phyloP scores from a whole-genome alignment of 2,797 vertebrate species.

The Cirrhinus mrigala region DNA sequence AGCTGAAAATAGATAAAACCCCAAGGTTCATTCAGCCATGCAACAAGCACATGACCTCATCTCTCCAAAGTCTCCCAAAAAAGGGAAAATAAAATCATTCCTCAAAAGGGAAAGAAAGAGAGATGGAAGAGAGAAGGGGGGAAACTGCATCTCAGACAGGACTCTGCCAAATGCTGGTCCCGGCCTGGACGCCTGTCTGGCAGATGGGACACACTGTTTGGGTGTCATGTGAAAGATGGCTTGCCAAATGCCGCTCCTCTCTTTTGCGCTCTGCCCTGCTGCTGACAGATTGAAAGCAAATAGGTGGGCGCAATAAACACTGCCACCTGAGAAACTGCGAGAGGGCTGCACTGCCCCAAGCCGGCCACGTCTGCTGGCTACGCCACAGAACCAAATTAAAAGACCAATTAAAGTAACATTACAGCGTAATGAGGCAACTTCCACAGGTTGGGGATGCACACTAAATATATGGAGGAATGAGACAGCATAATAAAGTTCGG shows the following conservation, averaged over 20 bases:
- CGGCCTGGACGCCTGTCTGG: slow-evolving; percentile 62
- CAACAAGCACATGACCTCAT: slow-evolving; percentile 56
- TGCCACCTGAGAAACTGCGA: slow-evolving; percentile 76
- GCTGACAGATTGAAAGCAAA: slow-evolving; percentile 84
- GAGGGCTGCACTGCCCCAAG: slow-evolving; percentile 53
- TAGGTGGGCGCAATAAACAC: slow-evolving; percentile 78
- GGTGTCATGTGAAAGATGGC: slow-evolving; percentile 68
- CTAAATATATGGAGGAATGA: slow-evolving; percentile 24
- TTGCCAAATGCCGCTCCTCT: slow-evolving; percentile 64
- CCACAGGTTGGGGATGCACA: slow-evolving; percentile 31
- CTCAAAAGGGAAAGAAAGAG: slow-evolving; percentile 21
- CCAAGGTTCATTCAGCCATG: slow-evolving; percentile 36
- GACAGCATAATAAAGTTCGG: neutral
- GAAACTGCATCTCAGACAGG: slow-evolving; percentile 48
- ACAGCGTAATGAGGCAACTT: slow-evolving; percentile 49
- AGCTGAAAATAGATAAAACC: slow-evolving; percentile 53
- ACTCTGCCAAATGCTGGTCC: slow-evolving; percentile 61
- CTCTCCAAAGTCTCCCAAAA: slow-evolving; percentile 39
- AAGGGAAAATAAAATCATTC: slow-evolving; percentile 42
- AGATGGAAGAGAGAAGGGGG: neutral
- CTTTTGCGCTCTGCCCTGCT: slow-evolving; percentile 61
- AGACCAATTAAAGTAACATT: slow-evolving; percentile 64
- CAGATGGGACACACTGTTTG: slow-evolving; percentile 69
- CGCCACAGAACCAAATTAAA: slow-evolving; percentile 55
- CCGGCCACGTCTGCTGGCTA: slow-evolving; percentile 52